These are phyloP conservation scores for Atlantisia rogersi DNA, from an alignment of 2,113 vertebrate genomes.

Conservation along the genomic window DNA sequence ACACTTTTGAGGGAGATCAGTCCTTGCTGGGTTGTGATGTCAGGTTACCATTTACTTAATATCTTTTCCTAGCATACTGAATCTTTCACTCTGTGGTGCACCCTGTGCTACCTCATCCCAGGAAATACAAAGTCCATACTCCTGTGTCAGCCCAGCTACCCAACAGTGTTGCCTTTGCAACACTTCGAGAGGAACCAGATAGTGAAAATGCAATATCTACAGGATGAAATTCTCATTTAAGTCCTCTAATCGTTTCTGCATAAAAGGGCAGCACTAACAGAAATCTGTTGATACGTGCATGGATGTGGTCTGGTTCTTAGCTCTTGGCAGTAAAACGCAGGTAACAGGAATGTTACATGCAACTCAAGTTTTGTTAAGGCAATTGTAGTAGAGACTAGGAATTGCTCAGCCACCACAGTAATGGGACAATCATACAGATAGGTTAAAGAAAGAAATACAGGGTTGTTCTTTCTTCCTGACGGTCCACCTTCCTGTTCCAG, in stretches of 20 bases:
- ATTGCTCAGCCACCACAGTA: neutral
- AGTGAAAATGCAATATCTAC: neutral
- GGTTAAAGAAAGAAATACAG: neutral
- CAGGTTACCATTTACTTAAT: neutral
- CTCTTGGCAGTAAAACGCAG: neutral
- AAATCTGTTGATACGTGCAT: neutral
- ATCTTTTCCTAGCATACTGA: neutral
- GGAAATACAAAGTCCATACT: neutral
- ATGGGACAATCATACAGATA: neutral
- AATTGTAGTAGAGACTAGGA: neutral
- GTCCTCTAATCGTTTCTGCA: neutral
- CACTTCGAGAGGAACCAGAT: neutral
- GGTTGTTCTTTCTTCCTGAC: neutral
- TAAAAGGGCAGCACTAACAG: neutral
- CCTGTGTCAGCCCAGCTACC: neutral
- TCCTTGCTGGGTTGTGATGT: rapidly evolving
- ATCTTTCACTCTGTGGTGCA: neutral
- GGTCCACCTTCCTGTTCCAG: neutral
- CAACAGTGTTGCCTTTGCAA: neutral
- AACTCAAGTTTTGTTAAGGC: neutral
- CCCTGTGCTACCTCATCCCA: rapidly evolving
- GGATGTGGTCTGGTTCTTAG: neutral
- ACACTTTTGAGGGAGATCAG: neutral
- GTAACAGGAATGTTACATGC: neutral
- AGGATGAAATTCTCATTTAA: neutral